Evolutionary conservation across 2,113 vertebrate species (phyloP), one percentile per base, ranked within the genome.

Genomic region (Sturnus vulgaris): DNA sequence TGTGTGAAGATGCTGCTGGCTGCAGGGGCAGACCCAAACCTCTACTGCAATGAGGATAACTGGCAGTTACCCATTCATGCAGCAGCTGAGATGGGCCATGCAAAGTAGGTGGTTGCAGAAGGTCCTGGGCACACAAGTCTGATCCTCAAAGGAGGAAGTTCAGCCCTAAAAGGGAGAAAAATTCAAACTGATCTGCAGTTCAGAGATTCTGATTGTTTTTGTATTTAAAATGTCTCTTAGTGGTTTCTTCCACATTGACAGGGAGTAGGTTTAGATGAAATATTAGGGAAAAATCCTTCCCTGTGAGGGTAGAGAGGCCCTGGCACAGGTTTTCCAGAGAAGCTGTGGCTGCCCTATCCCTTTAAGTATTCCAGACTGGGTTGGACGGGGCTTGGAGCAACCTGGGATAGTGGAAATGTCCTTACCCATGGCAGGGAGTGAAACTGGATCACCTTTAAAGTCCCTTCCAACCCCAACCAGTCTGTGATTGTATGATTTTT

Each of bases 1-100:
- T 96, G 99, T 49, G 98, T 99, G 96, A 97, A 98, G 9, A 86
- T 98, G 46, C 95, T 99, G 81, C 23, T 99, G 86, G 91, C 98
- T 10, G 96, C 83, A 47, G 98, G 98, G 8, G 99, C 99, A 12
- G 97, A 99, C 84, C 98, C 99, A 11, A 98, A 99, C 88, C 96
- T 98, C 42, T 98, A 97, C 95, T 99, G 99, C 97, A 99, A 98
- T 16, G 94, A 95, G 14, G 98, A 99, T 16, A 98, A 97, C 92
- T 99, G 98, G 90, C 99, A 99, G 96, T 92, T 99, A 50, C 98
- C 99, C 64, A 98, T 99, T 82, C 99, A 99, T 19, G 99, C 99
- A 15, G 99, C 99, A 1, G 98, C 99, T 35, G 97, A 99, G 95
- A 99, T 99, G 69, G 98, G 98, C 53, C 98, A 98, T 61, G 82